These are phyloP conservation scores for Takifugu bimaculatus DNA, from an alignment of 2,113 vertebrate genomes.

Conservation along the genomic window DNA sequence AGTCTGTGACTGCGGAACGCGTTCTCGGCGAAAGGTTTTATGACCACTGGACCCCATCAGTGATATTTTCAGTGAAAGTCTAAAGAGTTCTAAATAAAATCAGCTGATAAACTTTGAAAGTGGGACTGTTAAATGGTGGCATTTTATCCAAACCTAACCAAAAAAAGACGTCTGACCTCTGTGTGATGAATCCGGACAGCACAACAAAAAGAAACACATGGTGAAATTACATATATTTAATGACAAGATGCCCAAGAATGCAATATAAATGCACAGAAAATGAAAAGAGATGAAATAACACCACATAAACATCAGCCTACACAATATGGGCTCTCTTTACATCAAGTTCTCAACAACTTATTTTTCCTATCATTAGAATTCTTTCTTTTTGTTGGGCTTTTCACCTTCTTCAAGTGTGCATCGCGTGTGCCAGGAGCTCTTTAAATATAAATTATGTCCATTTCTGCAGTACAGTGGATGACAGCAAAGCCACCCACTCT, in stretches of 20 bases:
- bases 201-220: too few species aligned
- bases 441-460: too few species aligned
- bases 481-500: slow-evolving; percentile 27
- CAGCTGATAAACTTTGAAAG: neutral
- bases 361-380: neutral
- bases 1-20: neutral
- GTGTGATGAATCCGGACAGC: too few species aligned
- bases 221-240: too few species aligned
- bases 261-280: neutral
- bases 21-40: neutral
- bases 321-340: neutral
- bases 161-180: too few species aligned
- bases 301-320: neutral
- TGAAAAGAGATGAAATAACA: slow-evolving; percentile 17
- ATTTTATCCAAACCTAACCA: neutral
- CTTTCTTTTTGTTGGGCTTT: neutral
- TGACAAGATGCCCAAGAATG: too few species aligned
- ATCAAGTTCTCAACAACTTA: slow-evolving; percentile 1
- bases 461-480: slow-evolving; percentile 7
- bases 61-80: slow-evolving; percentile 34
- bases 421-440: too few species aligned
- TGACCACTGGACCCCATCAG: slow-evolving; percentile 36
- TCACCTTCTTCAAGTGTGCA: neutral
- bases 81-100: slow-evolving; percentile 4
- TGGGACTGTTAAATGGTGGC: neutral